Evolutionary conservation across 2,888 invertebrate genomes (phyloP).

Genomic region (Drosophila fulvimacula): DNA sequence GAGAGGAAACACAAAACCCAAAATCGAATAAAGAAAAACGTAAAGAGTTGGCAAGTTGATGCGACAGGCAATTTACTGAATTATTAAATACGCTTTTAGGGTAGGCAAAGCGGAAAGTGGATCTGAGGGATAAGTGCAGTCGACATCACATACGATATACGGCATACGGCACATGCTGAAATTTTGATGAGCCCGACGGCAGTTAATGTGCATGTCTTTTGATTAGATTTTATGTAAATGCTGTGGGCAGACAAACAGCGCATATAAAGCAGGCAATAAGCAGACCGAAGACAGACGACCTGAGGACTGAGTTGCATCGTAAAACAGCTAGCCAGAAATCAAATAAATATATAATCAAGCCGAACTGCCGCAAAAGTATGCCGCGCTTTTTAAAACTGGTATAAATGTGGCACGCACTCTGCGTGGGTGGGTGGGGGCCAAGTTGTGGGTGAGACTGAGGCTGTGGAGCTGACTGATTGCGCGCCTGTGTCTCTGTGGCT

Average conservation of each 20-base stretch:
- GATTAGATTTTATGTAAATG: constrained; percentile 80
- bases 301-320: constrained; percentile 30
- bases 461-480: constrained; percentile 53
- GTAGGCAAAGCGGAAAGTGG: constrained; percentile 14
- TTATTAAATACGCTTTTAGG: constrained; percentile 77
- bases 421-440: not conserved
- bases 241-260: constrained; percentile 55
- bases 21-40: constrained; percentile 28
- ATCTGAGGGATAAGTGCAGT: constrained; percentile 47
- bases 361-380: constrained; percentile 57
- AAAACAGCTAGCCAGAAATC: constrained; percentile 61
- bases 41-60: constrained; percentile 53
- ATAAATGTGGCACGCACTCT: constrained; percentile 69
- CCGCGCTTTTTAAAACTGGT: constrained; percentile 72
- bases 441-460: not conserved
- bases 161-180: constrained; percentile 54
- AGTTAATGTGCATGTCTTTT: constrained; percentile 76
- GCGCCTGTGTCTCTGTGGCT: not conserved
- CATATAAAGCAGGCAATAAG: constrained; percentile 44
- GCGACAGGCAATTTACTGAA: constrained; percentile 57
- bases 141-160: constrained; percentile 18
- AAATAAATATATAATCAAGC: constrained; percentile 79
- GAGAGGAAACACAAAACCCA: not conserved
- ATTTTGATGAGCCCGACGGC: constrained; percentile 70
- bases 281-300: constrained; percentile 3